Base-by-base conservation (phyloP, 2,113 vertebrate species). In the Eulemur rufifrons region DNA sequence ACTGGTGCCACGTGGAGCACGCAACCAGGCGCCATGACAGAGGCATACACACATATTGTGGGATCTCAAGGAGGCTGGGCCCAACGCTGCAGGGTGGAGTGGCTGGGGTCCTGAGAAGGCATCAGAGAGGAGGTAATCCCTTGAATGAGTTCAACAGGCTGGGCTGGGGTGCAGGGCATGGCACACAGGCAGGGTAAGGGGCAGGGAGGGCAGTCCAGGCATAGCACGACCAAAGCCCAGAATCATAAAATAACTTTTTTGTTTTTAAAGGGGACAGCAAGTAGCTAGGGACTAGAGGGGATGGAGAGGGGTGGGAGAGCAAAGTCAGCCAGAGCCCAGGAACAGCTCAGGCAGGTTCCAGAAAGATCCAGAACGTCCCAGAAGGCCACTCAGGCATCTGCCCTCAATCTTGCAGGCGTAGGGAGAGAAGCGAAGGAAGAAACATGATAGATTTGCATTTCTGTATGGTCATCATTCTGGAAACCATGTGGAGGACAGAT, bases 401-500 rank as follows among this genome's bases (percentile, higher is more conserved):
- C 61, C 56, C 21, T 85, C 68, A 17, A 23, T 88, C 82, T 59
- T 37, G n/a, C 68, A 94, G 92, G 92, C 42, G 0, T 69, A 76
- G 84, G 76, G 84, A 64, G 13, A 74, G 39, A 84, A 29, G 80
- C n/a, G 13, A 86, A 61, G 80, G 59, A 73, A 94, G 82, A 92
- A 90, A 81, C 2, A 39, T 80, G 91, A 92, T 86, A 52, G 83
- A 81, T 95, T 64, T 84, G 68, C 83, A 95, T 94, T 96, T 96
- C 1, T 97, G 93, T 95, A 92, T 4, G 21, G 86, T 83, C 52
- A 66, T 29, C 89, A 23, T 95, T 93, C 96, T 93, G 86, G 91
- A 92, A 95, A 93, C 95, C 95, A 81, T 63, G 86, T 25, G 69
- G 68, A 95, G 50, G 84, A 91, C 96, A 97, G 97, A 97, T 8